Percentiles rank a stretch among this genome's conserved stretches.
Conservation (phyloP, 2,113 vertebrate genomes). For the Alexandromys fortis region DNA sequence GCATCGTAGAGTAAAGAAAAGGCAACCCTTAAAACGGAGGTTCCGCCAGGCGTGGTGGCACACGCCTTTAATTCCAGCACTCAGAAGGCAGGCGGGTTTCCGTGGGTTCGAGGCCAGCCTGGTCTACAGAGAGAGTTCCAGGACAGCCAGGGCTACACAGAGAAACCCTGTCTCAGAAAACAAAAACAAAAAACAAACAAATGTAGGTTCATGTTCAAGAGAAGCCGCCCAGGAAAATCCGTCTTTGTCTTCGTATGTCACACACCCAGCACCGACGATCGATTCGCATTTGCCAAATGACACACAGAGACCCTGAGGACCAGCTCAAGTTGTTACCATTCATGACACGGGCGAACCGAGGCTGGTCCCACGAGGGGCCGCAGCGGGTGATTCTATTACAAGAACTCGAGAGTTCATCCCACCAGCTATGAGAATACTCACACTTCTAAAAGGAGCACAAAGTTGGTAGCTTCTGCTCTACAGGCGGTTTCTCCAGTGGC, state of each 20-base stretch:
- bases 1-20: background rate
- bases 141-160: too few relatives aligned
- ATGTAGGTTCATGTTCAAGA: background rate
- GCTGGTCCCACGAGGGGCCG: too few relatives aligned
- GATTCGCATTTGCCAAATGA: background rate
- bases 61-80: background rate
- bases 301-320: background rate
- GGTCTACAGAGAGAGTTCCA: background rate
- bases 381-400: too few relatives aligned
- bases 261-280: background rate
- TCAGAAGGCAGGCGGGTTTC: background rate
- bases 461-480: background rate
- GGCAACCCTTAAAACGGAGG: background rate
- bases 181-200: background rate
- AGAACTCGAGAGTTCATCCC: slow-evolving; percentile 19
- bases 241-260: background rate
- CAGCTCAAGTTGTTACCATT: too few relatives aligned
- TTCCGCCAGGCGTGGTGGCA: background rate
- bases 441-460: background rate
- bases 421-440: background rate
- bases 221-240: background rate
- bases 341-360: background rate
- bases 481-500: background rate
- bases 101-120: background rate
- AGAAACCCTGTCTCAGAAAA: background rate